Conservation (phyloP, 2,888 invertebrate genomes). For the Ennomos erosarius region DNA sequence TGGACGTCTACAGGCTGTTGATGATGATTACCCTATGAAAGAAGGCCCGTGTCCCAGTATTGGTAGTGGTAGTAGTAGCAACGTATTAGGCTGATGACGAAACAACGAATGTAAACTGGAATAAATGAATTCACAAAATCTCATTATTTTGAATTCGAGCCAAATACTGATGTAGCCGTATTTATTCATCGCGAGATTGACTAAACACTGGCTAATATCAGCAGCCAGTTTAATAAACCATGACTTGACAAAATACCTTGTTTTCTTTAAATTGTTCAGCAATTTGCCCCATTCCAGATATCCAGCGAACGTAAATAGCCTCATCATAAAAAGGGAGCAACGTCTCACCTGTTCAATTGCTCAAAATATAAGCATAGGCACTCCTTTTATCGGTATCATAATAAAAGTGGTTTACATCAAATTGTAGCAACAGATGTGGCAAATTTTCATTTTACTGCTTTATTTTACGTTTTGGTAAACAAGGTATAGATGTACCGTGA, state of each 20-base stretch:
- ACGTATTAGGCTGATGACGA: too few relatives aligned
- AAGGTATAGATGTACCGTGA: constrained; percentile 27
- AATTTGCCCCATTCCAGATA: not conserved
- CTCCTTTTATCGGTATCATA: constrained; percentile 47
- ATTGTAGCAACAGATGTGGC: constrained; percentile 49
- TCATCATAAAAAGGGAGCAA: constrained; percentile 25
- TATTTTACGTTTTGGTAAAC: constrained; percentile 44
- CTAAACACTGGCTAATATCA: too few relatives aligned
- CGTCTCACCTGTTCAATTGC: constrained; percentile 47
- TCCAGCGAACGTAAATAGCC: constrained; percentile 16
- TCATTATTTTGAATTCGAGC: too few relatives aligned
- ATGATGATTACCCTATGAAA: too few relatives aligned
- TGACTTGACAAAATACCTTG: not conserved
- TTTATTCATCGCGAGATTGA: too few relatives aligned
- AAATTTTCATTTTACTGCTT: constrained; percentile 49
- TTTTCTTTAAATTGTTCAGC: not conserved
- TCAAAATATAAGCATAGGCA: constrained; percentile 55
- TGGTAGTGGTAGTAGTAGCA: too few relatives aligned
- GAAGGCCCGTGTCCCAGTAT: too few relatives aligned
- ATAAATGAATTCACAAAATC: too few relatives aligned
- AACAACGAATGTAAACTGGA: too few relatives aligned
- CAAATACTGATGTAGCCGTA: too few relatives aligned
- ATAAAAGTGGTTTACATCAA: constrained; percentile 47
- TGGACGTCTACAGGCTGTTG: too few relatives aligned
- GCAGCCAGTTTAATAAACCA: too few relatives aligned